Evolutionary conservation across 2,888 invertebrate species (phyloP).

Genomic region (Branchellion lobata): DNA sequence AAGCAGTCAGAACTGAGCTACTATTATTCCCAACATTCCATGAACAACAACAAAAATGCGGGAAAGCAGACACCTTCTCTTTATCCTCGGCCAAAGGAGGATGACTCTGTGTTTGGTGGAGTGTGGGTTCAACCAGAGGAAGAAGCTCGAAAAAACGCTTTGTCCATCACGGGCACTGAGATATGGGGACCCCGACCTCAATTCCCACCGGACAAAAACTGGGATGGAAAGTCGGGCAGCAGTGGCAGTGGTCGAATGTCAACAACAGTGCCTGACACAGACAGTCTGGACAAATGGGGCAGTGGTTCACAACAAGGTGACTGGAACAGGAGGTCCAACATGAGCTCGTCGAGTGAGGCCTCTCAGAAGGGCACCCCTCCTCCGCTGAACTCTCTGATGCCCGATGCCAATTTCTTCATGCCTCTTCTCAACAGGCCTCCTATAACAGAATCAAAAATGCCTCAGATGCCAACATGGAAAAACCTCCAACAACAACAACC

Average conservation of each 20-base stretch:
- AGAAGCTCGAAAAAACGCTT: constrained; percentile 25
- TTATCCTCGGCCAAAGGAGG: constrained; percentile 27
- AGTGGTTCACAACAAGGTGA: neutral
- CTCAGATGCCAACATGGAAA: neutral
- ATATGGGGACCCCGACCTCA: constrained; percentile 39
- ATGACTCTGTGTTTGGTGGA: constrained; percentile 41
- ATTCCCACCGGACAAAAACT: neutral
- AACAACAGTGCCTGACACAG: neutral
- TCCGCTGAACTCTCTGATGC: neutral
- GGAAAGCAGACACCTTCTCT: constrained; percentile 18
- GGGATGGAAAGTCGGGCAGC: constrained; percentile 14
- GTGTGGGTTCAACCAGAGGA: constrained; percentile 40
- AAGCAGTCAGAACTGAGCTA: constrained; percentile 34
- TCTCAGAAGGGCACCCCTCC: neutral
- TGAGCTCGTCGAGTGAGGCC: neutral
- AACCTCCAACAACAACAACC: constrained; percentile 4
- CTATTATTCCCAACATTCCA: constrained; percentile 39
- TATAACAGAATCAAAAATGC: neutral
- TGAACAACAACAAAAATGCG: constrained; percentile 5
- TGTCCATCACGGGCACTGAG: constrained; percentile 40
- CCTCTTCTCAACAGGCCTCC: constrained; percentile 12
- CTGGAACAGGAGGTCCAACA: constrained; percentile 7
- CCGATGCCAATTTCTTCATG: neutral
- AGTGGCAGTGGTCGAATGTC: constrained; percentile 15
- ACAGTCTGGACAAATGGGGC: neutral